Percentiles rank a stretch among this genome's conserved stretches.
Evolutionary conservation across 2,797 vertebrate species (phyloP).

Genomic region (Manis pentadactyla): DNA sequence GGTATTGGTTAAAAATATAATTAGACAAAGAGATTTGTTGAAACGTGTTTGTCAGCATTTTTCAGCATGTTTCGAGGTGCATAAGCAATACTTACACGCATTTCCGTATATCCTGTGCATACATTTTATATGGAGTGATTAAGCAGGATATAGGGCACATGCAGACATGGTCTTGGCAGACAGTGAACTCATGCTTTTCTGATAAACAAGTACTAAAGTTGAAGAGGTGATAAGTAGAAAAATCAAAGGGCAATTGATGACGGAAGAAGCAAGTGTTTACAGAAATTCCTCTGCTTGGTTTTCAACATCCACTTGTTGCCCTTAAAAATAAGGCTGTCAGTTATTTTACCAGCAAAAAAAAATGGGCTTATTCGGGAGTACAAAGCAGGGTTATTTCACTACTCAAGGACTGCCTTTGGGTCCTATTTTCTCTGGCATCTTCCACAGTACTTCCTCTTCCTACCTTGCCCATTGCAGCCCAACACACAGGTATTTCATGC

Average conservation of each 20-base stretch:
- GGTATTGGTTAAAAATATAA: neutral
- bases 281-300: neutral
- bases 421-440: neutral
- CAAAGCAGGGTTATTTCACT: neutral
- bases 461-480: neutral
- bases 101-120: neutral
- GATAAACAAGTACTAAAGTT: neutral
- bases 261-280: neutral
- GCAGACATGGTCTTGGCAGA: neutral
- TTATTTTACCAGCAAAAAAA: no score
- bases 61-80: neutral
- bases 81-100: neutral
- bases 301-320: no score
- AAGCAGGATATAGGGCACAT: neutral
- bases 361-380: no score
- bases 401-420: neutral
- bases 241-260: neutral
- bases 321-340: no score
- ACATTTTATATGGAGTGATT: neutral
- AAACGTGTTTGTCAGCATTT: neutral
- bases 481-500: neutral
- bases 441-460: neutral
- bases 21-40: conserved; percentile 31
- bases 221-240: neutral
- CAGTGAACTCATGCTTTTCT: neutral